A percentile compares a stretch with the other conserved stretches of the same genome.
Evolutionary conservation across 2,888 invertebrate species (phyloP).

Genomic region (Caenorhabditis wallacei): DNA sequence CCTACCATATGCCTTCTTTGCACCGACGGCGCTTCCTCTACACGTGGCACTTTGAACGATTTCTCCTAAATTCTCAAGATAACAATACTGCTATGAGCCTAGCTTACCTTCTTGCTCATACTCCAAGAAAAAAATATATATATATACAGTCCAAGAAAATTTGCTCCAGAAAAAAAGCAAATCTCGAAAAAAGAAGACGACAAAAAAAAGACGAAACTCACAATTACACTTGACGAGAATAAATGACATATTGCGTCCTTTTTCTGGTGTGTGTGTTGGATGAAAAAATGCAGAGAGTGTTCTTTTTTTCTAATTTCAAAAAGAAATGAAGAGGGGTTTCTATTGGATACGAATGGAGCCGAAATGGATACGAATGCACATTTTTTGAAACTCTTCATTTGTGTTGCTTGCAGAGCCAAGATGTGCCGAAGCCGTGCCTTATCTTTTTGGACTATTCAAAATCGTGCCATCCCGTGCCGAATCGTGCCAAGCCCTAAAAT

Average conservation of each 20-base stretch:
- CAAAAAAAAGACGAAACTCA: constrained; percentile 6
- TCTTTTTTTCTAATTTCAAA: not conserved
- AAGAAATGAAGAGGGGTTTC: not conserved
- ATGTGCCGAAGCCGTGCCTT: no score
- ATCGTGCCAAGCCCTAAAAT: no score
- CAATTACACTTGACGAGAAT: constrained; percentile 33
- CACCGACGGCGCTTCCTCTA: not conserved
- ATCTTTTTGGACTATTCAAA: no score
- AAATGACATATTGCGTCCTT: constrained; percentile 21
- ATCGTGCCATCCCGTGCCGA: no score
- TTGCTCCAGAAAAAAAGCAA: not conserved
- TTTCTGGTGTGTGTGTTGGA: not conserved
- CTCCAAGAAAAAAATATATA: not conserved
- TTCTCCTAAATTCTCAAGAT: not conserved
- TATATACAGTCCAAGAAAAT: no score
- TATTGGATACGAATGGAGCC: not conserved
- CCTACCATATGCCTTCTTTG: constrained; percentile 8
- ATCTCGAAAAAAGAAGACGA: not conserved
- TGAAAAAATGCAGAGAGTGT: not conserved
- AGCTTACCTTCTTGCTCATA: not conserved
- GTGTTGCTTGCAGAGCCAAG: no score
- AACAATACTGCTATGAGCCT: not conserved
- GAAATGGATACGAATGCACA: no score
- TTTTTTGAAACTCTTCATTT: no score
- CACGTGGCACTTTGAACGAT: constrained; percentile 9